These are phyloP conservation scores for Drosophila colorata DNA, from an alignment of 2,888 invertebrate genomes.

Conservation along the genomic window DNA sequence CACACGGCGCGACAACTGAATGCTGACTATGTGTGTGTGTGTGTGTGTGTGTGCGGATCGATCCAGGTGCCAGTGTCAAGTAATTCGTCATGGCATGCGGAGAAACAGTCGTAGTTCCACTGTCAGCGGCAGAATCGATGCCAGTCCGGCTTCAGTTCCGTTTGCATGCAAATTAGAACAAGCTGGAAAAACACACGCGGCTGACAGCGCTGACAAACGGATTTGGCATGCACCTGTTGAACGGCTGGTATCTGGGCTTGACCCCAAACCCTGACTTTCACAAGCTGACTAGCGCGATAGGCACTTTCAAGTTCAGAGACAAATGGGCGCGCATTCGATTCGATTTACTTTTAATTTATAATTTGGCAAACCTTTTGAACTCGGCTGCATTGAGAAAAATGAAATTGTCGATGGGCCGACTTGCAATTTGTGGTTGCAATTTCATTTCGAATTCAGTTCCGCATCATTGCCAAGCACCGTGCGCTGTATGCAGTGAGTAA, in stretches of 20 bases:
- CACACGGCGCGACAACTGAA: constrained; percentile 40
- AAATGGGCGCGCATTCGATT: constrained; percentile 76
- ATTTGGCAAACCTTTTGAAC: constrained; percentile 80
- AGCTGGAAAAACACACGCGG: constrained; percentile 67
- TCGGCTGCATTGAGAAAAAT: constrained; percentile 68
- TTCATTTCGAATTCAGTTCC: constrained; percentile 77
- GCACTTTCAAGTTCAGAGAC: constrained; percentile 77
- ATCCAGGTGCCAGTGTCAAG: constrained; percentile 48
- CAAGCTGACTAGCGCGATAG: constrained; percentile 47
- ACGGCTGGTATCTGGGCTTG: constrained; percentile 31
- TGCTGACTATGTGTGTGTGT: constrained; percentile 2
- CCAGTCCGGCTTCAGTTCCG: constrained; percentile 70
- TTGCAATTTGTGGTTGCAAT: constrained; percentile 78
- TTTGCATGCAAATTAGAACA: constrained; percentile 78
- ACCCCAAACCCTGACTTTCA: constrained; percentile 70
- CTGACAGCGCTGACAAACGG: constrained; percentile 68
- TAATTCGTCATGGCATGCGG: constrained; percentile 70
- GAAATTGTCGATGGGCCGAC: constrained; percentile 73
- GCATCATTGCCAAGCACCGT: constrained; percentile 62
- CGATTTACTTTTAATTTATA: constrained; percentile 82
- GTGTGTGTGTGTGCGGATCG: constrained; percentile 6
- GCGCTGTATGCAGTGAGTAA: constrained; percentile 64
- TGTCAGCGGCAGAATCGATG: constrained; percentile 15
- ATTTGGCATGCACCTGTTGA: constrained; percentile 74
- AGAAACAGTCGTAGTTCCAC: constrained; percentile 13